A percentile compares a stretch with the other conserved stretches of the same genome.
phyloP scores from a whole-genome alignment of 2,888 invertebrate species.

The Hyposoter didymator region DNA sequence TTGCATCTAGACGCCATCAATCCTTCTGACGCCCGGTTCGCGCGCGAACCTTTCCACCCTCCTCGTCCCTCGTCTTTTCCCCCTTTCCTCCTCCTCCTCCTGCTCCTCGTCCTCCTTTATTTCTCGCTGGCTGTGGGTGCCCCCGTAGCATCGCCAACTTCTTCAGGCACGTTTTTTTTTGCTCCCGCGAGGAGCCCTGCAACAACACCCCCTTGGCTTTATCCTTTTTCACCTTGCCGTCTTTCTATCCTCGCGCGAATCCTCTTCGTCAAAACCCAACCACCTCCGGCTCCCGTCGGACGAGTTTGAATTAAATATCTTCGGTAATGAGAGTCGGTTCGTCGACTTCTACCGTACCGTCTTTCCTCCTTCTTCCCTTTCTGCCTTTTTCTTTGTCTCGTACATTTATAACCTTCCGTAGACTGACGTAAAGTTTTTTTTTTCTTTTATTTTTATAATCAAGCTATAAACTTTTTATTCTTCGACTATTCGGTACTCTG shows the following conservation, averaged over 20 bases:
- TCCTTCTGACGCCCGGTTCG: slow-evolving; percentile 83
- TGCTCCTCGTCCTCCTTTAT: slow-evolving; percentile 61
- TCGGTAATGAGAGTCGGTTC: slow-evolving; percentile 74
- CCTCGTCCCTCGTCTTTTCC: slow-evolving; percentile 7
- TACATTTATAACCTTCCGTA: slow-evolving; percentile 1
- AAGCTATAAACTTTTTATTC: background rate
- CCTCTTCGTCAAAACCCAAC: slow-evolving; percentile 69
- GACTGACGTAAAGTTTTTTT: background rate
- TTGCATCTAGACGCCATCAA: slow-evolving; percentile 85
- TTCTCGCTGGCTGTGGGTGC: slow-evolving; percentile 42
- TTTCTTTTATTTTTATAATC: background rate
- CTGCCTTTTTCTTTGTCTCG: background rate
- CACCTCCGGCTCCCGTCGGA: slow-evolving; percentile 70
- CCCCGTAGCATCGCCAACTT: slow-evolving; percentile 52
- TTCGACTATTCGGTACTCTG: background rate
- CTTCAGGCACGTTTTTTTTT: slow-evolving; percentile 17
- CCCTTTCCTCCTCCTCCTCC: slow-evolving; percentile 7
- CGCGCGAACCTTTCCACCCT: slow-evolving; percentile 56
- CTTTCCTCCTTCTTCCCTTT: background rate
- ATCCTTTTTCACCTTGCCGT: slow-evolving; percentile 13
- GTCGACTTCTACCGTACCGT: background rate
- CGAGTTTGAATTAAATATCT: slow-evolving; percentile 81
- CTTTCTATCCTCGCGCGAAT: slow-evolving; percentile 40
- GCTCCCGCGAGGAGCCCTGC: background rate
- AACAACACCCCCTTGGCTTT: slow-evolving; percentile 8